phyloP scores from a whole-genome alignment of 2,888 invertebrate species.

The Chelonus formosanus region DNA sequence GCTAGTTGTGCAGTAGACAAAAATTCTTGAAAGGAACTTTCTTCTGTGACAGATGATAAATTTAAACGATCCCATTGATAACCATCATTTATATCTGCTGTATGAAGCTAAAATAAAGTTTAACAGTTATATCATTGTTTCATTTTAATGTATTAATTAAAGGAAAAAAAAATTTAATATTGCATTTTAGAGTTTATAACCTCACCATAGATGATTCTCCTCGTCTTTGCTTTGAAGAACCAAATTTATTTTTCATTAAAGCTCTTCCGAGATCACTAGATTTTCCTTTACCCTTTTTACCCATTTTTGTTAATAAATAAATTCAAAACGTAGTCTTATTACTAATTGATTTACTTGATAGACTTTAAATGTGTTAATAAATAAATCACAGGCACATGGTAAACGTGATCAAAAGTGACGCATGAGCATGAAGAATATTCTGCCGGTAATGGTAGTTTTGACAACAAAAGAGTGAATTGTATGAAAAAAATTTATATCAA shows the following conservation, averaged over 20 bases:
- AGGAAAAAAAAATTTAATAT: slow-evolving; percentile 24
- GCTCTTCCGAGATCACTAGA: slow-evolving; percentile 70
- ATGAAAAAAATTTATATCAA: too few relatives aligned
- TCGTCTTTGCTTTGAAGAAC: slow-evolving; percentile 72
- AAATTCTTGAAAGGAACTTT: slow-evolving; percentile 96
- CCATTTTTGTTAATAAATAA: slow-evolving; percentile 67
- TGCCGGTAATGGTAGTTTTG: too few relatives aligned
- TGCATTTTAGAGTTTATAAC: slow-evolving; percentile 24
- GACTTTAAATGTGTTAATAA: neutral
- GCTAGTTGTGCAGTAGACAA: slow-evolving; percentile 94
- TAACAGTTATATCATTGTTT: slow-evolving; percentile 24
- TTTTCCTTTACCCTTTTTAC: slow-evolving; percentile 71
- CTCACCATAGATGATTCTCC: slow-evolving; percentile 80
- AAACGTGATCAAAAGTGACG: too few relatives aligned
- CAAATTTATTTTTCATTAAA: slow-evolving; percentile 80
- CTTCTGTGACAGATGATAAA: slow-evolving; percentile 92
- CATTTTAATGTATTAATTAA: slow-evolving; percentile 43
- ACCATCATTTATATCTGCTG: slow-evolving; percentile 88
- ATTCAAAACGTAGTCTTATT: neutral
- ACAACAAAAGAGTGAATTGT: too few relatives aligned
- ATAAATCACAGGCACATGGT: too few relatives aligned
- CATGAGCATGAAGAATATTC: too few relatives aligned
- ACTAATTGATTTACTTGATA: neutral
- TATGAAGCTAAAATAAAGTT: slow-evolving; percentile 73
- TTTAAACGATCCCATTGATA: slow-evolving; percentile 91